Evolutionary conservation across 37 sponge, comb jelly and placozoan species (phyloP).

Genomic region (Beroe forskalii): DNA sequence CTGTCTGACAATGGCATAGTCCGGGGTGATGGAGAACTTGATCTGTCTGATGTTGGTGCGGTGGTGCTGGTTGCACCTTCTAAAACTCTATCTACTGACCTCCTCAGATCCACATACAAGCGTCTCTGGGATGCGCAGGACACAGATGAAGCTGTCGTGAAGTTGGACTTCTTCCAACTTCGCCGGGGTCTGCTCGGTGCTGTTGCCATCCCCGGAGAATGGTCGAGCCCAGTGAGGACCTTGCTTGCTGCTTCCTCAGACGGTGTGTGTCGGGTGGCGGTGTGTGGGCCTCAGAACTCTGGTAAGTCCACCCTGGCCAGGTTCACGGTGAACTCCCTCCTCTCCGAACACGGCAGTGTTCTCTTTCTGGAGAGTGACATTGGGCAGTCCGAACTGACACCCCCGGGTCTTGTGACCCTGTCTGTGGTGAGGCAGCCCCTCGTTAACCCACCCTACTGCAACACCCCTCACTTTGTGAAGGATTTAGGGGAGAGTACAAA

Average conservation of each 20-base stretch:
- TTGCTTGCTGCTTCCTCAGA: not conserved
- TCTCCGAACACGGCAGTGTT: not conserved
- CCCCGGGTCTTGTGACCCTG: constrained; percentile 18
- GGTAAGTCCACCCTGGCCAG: constrained; percentile 36
- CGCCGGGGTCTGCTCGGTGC: not conserved
- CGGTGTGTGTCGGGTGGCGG: not conserved
- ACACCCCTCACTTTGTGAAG: not conserved
- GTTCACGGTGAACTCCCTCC: constrained; percentile 5
- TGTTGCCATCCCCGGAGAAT: not conserved
- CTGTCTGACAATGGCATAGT: not conserved
- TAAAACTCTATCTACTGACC: not conserved
- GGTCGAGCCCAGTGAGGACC: not conserved
- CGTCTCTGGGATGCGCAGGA: not conserved
- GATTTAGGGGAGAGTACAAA: not conserved
- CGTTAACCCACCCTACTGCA: constrained; percentile 29
- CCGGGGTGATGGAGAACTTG: not conserved
- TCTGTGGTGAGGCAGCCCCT: constrained; percentile 20
- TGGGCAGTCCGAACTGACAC: constrained; percentile 34
- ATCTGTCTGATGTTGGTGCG: not conserved
- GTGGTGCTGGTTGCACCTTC: not conserved
- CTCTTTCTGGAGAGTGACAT: constrained; percentile 31
- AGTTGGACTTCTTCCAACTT: constrained; percentile 15
- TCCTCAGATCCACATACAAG: constrained; percentile 4
- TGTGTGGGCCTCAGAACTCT: constrained; percentile 57
- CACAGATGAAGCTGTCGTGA: not conserved